Evolutionary conservation across 1,140 invertebrate genomes (phyloP).

Genomic region (Brevipalpus yothersi): DNA sequence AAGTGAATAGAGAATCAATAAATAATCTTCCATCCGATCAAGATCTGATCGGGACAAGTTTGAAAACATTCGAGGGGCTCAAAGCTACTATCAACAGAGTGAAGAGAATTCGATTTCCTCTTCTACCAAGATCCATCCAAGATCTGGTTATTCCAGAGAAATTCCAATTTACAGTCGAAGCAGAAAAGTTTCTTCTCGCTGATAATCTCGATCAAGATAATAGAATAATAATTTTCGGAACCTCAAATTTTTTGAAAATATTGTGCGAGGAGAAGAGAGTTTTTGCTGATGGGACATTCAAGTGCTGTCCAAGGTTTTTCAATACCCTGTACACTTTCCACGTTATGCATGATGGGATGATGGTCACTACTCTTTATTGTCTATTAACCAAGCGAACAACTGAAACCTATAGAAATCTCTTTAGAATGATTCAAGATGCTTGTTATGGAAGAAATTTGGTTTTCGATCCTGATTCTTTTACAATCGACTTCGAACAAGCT

Average conservation of each 20-base stretch:
- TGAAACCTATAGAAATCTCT: neutral
- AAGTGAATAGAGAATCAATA: too few species aligned
- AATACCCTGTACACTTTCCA: neutral
- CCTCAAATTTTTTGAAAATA: neutral
- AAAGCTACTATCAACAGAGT: neutral
- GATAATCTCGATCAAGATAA: neutral
- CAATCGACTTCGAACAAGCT: neutral
- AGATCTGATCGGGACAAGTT: too few species aligned
- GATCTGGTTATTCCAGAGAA: neutral
- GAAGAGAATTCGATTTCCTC: neutral
- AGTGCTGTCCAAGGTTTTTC: neutral
- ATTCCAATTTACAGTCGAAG: neutral
- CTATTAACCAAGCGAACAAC: neutral
- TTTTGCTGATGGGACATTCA: neutral
- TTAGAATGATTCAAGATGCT: neutral
- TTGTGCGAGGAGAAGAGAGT: neutral
- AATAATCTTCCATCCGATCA: too few species aligned
- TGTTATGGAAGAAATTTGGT: neutral
- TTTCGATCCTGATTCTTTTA: neutral
- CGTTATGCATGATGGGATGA: neutral
- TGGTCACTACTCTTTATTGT: neutral
- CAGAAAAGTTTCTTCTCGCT: neutral
- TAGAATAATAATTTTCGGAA: neutral
- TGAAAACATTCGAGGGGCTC: neutral
- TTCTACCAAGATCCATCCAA: too few species aligned